These are phyloP conservation scores for Motacilla alba DNA, from an alignment of 2,113 vertebrate genomes.

Conservation along the genomic window DNA sequence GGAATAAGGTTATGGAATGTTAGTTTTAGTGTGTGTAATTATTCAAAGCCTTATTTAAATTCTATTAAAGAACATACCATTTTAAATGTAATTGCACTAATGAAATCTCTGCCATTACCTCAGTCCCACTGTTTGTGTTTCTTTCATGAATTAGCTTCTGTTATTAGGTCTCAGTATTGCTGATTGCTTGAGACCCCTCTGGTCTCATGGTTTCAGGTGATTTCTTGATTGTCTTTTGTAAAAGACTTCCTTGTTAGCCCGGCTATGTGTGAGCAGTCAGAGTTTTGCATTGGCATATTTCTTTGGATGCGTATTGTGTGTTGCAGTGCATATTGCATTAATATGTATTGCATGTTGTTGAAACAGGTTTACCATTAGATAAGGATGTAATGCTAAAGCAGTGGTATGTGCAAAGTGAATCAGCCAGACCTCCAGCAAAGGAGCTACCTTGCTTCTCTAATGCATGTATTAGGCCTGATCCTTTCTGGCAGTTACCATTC, in stretches of 20 bases:
- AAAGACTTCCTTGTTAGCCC: slow-evolving; percentile 30
- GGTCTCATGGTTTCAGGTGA: slow-evolving; percentile 23
- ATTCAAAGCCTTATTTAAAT: slow-evolving; percentile 83
- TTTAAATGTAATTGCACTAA: slow-evolving; percentile 80
- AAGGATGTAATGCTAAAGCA: slow-evolving; percentile 62
- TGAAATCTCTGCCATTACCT: slow-evolving; percentile 69
- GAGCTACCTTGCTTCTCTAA: slow-evolving; percentile 69
- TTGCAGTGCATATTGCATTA: slow-evolving; percentile 67
- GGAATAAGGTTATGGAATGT: slow-evolving; percentile 71
- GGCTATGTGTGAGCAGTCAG: slow-evolving; percentile 33
- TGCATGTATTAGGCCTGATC: slow-evolving; percentile 52
- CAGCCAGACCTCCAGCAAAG: slow-evolving; percentile 48
- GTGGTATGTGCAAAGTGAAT: slow-evolving; percentile 62
- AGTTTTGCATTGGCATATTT: slow-evolving; percentile 52
- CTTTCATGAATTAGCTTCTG: slow-evolving; percentile 35
- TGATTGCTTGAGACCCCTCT: background rate
- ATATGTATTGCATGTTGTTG: slow-evolving; percentile 68
- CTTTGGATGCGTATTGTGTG: slow-evolving; percentile 47
- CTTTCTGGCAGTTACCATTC: background rate
- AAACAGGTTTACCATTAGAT: slow-evolving; percentile 53
- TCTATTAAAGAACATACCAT: slow-evolving; percentile 77
- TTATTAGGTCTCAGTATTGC: background rate
- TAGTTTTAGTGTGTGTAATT: slow-evolving; percentile 75
- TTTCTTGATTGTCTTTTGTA: slow-evolving; percentile 50
- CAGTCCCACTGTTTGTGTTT: slow-evolving; percentile 54